Evolutionary conservation across 2,797 vertebrate genomes (phyloP).

Genomic region (Acipenser oxyrinchus): DNA sequence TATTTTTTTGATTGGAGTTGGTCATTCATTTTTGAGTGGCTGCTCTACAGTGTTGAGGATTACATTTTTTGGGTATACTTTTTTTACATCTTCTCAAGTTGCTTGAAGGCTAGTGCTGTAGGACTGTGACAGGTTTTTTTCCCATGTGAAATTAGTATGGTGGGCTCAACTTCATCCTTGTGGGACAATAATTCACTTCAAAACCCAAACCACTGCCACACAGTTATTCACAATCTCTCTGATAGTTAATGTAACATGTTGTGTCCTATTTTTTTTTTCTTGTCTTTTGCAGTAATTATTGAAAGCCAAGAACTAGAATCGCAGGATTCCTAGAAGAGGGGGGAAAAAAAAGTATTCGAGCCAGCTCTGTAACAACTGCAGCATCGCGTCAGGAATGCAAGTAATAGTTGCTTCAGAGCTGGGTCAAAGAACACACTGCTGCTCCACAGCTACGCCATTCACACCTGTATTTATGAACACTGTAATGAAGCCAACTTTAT

Average conservation of each 20-base stretch:
- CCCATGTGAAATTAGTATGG: background rate
- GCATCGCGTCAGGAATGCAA: no score
- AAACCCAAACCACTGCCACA: no score
- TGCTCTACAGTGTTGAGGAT: no score
- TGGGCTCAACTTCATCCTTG: background rate
- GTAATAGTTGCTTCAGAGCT: conserved; percentile 19
- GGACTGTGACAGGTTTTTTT: background rate
- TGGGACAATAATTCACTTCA: background rate
- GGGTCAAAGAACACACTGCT: conserved; percentile 29
- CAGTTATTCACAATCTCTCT: background rate
- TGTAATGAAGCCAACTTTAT: conserved; percentile 49
- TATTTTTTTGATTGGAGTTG: no score
- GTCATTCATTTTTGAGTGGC: no score
- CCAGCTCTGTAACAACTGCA: background rate
- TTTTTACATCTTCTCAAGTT: no score
- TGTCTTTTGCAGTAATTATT: no score
- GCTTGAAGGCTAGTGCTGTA: background rate
- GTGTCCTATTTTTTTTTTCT: no score
- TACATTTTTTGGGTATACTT: no score
- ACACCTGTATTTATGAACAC: conserved; percentile 25
- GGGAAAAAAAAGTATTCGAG: no score
- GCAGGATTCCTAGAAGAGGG: conserved; percentile 53
- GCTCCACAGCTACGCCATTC: conserved; percentile 30
- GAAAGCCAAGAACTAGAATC: conserved; percentile 28
- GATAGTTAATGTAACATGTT: background rate